Evolutionary conservation across 2,113 vertebrate genomes (phyloP).

Genomic region (Phylloscopus trochiloides): DNA sequence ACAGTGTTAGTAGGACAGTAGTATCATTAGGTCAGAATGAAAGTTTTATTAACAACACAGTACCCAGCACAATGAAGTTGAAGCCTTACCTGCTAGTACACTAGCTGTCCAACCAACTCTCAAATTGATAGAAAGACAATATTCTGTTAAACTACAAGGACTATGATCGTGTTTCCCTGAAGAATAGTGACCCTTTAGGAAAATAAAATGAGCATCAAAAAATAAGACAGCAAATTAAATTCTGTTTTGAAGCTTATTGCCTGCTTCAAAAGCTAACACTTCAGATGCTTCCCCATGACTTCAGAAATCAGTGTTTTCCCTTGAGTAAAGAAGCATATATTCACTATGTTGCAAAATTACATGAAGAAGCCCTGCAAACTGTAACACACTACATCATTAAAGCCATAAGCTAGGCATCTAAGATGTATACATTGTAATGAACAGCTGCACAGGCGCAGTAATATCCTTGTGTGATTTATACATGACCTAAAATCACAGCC

Average conservation of each 20-base stretch:
- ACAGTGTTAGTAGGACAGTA: not conserved
- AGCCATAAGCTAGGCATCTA: not conserved
- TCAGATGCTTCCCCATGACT: not conserved
- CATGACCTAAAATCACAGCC: not conserved
- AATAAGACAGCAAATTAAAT: not conserved
- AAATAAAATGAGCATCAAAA: not conserved
- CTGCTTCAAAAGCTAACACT: not conserved
- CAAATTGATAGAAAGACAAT: not conserved
- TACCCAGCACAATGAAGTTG: not conserved
- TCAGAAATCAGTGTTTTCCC: not conserved
- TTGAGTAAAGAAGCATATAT: not conserved
- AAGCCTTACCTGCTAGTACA: not conserved
- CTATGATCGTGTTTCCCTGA: not conserved
- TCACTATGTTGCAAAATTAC: not conserved
- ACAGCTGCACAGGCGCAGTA: not conserved
- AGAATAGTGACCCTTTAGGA: not conserved
- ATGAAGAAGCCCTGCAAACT: not conserved
- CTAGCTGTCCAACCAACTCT: not conserved
- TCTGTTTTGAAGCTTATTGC: not conserved
- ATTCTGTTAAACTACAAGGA: not conserved
- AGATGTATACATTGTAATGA: not conserved
- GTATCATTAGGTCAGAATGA: not conserved
- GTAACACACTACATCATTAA: rapidly evolving
- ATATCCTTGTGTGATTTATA: not conserved
- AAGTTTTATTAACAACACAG: not conserved